These are phyloP conservation scores for Xestia ashworthii DNA, from an alignment of 2,888 invertebrate genomes.

Conservation along the genomic window DNA sequence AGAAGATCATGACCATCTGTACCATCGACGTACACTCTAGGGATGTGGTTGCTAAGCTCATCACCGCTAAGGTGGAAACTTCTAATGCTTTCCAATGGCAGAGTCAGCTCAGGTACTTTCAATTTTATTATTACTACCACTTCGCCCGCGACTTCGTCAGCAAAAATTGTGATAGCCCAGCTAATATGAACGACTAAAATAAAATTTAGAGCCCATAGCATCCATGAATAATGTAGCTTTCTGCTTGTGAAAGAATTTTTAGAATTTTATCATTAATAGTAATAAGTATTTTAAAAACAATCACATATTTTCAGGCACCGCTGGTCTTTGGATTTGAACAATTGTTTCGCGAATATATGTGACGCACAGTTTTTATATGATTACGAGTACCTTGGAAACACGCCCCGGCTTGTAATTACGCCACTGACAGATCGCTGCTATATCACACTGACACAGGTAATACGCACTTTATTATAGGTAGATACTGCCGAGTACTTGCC, in stretches of 20 bases:
- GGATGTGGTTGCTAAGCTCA: constrained; percentile 97
- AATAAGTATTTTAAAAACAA: background rate
- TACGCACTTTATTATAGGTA: background rate
- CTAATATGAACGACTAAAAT: too few species aligned
- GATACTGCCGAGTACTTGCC: background rate
- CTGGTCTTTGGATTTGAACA: constrained; percentile 95
- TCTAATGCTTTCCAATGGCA: constrained; percentile 97
- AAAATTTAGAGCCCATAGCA: too few species aligned
- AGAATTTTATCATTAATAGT: too few species aligned
- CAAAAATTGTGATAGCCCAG: too few species aligned
- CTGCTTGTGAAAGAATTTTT: too few species aligned
- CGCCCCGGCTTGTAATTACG: constrained; percentile 98
- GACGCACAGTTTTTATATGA: constrained; percentile 98
- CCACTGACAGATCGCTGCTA: constrained; percentile 98
- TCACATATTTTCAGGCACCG: constrained; percentile 88
- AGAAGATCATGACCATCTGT: constrained; percentile 99
- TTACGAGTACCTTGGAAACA: constrained; percentile 98
- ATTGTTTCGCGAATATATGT: constrained; percentile 98
- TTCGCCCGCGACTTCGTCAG: too few species aligned
- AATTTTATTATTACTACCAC: background rate
- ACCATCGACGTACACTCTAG: constrained; percentile 98
- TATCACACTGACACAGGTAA: constrained; percentile 97
- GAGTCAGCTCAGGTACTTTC: constrained; percentile 93
- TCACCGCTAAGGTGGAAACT: constrained; percentile 94
- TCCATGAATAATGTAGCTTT: too few species aligned